phyloP scores from a whole-genome alignment of 2,797 vertebrate genomes.

The Orestias chungarensis region DNA sequence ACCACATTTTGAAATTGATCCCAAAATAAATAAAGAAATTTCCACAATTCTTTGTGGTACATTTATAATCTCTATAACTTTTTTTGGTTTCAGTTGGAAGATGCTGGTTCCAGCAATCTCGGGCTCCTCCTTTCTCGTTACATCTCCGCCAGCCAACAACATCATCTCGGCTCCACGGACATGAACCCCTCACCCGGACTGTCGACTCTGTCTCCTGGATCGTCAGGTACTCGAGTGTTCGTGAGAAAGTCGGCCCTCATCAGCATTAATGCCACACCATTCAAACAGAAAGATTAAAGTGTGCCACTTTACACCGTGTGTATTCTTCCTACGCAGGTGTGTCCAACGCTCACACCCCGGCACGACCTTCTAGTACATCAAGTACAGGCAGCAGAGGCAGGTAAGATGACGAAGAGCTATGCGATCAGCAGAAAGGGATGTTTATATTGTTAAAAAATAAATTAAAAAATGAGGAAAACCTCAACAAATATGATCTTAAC shows the following conservation, averaged over 20 bases:
- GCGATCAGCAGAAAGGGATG: too few relatives aligned
- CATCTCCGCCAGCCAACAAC: slow-evolving; percentile 90
- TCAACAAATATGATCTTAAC: not conserved
- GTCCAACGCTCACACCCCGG: slow-evolving; percentile 94
- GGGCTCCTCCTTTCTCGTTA: slow-evolving; percentile 93
- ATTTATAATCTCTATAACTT: not conserved
- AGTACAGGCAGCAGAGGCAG: slow-evolving; percentile 98
- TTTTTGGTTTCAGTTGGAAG: slow-evolving; percentile 87
- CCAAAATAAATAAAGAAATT: not conserved
- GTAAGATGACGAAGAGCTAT: slow-evolving; percentile 69
- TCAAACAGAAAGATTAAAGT: not conserved
- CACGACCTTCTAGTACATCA: slow-evolving; percentile 96
- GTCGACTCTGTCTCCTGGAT: slow-evolving; percentile 94
- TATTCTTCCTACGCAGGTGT: slow-evolving; percentile 80
- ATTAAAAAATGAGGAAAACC: not conserved
- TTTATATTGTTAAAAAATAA: too few relatives aligned
- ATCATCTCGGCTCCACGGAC: slow-evolving; percentile 82
- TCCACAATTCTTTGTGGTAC: not conserved
- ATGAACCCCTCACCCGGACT: slow-evolving; percentile 96
- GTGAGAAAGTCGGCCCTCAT: not conserved
- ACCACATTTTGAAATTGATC: not conserved
- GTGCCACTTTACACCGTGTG: not conserved
- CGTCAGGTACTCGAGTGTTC: slow-evolving; percentile 84
- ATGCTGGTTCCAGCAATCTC: slow-evolving; percentile 93
- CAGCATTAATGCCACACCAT: not conserved